A percentile compares a stretch with the other conserved stretches of the same genome.
Conservation (phyloP, 2,888 invertebrate species). For the Stenotaenia linearis region DNA sequence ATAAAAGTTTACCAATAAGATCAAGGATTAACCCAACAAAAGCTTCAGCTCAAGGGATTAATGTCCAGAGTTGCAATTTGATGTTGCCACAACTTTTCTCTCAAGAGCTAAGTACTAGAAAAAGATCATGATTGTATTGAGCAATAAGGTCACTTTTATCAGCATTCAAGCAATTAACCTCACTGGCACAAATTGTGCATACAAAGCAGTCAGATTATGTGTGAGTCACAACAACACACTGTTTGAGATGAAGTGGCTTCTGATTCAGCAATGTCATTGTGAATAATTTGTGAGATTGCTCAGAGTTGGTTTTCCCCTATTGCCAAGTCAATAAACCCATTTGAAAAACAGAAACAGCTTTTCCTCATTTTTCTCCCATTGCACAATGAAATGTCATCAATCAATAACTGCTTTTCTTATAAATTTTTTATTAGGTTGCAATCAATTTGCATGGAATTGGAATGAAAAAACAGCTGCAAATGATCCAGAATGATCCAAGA, state of each 20-base stretch:
- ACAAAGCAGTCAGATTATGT: neutral
- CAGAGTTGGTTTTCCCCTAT: neutral
- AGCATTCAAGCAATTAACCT: neutral
- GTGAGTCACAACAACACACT: neutral
- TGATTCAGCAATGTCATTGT: neutral
- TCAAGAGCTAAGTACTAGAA: neutral
- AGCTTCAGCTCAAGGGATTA: neutral
- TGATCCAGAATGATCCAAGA: no score
- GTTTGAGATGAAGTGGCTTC: neutral
- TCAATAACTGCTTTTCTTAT: neutral
- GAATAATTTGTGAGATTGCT: neutral
- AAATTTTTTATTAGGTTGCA: no score
- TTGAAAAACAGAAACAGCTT: neutral
- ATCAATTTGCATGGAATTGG: no score
- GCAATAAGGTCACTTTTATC: neutral
- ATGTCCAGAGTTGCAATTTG: neutral
- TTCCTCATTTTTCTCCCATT: neutral
- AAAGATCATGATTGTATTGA: neutral
- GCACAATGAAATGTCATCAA: neutral
- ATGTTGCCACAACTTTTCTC: neutral
- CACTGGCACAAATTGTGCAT: neutral
- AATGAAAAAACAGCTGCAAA: no score
- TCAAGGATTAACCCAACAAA: neutral
- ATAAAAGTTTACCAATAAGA: neutral
- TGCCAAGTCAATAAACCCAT: neutral